Evolutionary conservation across 2,113 vertebrate genomes (phyloP).

Genomic region (Centrocercus urophasianus): DNA sequence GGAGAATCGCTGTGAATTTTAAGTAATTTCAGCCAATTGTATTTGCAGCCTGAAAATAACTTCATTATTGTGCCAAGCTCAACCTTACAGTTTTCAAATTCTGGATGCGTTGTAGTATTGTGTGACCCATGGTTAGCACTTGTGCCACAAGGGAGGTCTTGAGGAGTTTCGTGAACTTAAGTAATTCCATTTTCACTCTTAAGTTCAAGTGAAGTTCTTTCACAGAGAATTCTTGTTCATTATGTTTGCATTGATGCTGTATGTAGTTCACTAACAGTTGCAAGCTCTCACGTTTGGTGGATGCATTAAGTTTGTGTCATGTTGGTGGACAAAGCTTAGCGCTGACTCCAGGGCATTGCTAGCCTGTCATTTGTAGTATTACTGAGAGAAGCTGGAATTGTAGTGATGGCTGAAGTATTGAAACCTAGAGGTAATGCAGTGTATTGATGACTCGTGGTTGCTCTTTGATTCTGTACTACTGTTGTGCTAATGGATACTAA

Average conservation of each 20-base stretch:
- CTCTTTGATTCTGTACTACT: background rate
- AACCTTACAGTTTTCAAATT: background rate
- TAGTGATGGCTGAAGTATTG: background rate
- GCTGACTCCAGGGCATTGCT: background rate
- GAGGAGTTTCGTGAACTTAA: rapidly evolving
- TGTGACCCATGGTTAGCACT: background rate
- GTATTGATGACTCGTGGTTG: background rate
- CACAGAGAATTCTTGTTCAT: background rate
- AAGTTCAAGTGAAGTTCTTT: background rate
- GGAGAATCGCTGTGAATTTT: background rate
- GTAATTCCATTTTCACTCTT: rapidly evolving
- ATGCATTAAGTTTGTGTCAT: background rate
- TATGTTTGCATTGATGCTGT: background rate
- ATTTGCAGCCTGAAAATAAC: background rate
- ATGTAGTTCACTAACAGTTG: background rate
- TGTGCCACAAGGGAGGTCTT: background rate
- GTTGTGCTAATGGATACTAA: background rate
- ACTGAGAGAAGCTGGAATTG: background rate
- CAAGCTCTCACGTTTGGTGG: no score
- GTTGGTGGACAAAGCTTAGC: background rate
- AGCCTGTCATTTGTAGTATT: no score
- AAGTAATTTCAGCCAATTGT: background rate
- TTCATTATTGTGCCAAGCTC: background rate
- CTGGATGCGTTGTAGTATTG: background rate
- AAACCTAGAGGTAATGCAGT: background rate